Percentiles rank a stretch among this genome's conserved stretches.
Evolutionary conservation across 2,113 vertebrate species (phyloP).

Genomic region (Oceanites oceanicus): DNA sequence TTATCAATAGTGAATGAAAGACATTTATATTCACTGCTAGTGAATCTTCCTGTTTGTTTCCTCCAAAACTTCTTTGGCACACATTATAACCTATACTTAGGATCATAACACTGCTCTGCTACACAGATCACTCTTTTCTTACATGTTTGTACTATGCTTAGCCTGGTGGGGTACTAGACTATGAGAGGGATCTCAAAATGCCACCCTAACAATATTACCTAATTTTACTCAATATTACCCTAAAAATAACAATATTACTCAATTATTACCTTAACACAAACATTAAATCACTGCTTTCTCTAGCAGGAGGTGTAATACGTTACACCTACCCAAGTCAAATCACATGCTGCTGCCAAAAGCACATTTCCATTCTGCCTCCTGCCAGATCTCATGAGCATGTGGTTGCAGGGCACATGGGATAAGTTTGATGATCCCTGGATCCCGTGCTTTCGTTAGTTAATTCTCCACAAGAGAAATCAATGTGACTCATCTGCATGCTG

Average conservation of each 20-base stretch:
- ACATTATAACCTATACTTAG: not conserved
- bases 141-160: fast-evolving
- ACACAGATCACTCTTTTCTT: not conserved
- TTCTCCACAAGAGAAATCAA: not conserved
- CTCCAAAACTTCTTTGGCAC: not conserved
- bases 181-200: not conserved
- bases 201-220: not conserved
- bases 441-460: not conserved
- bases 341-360: not conserved
- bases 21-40: not conserved
- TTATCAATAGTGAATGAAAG: not conserved
- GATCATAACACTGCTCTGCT: not conserved
- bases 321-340: not conserved
- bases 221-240: not conserved
- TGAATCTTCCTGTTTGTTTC: not conserved
- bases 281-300: not conserved
- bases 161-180: not conserved
- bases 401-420: not conserved
- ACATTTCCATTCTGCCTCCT: not conserved
- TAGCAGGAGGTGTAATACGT: not conserved
- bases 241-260: not conserved
- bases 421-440: not conserved
- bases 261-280: not conserved
- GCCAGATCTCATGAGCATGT: not conserved
- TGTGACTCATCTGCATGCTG: not conserved